Evolutionary conservation across 1,140 invertebrate species (phyloP), one percentile per base, ranked within the genome.

Genomic region (Eumaeus atala): DNA sequence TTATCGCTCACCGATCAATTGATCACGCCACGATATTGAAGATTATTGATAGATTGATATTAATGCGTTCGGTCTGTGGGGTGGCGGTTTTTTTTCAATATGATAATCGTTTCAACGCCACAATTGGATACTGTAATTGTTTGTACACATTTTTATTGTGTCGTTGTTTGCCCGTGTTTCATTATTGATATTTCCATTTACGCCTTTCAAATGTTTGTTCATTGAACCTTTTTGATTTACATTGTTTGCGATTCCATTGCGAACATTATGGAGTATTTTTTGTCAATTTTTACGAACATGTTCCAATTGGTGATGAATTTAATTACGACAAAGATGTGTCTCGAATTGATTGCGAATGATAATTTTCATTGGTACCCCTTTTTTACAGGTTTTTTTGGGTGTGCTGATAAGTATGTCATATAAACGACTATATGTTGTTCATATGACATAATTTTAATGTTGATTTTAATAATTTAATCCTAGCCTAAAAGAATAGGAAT

Each of bases 21-120:
- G 83, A 79, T 86, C 83, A 77, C 83, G 83, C 81, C 83, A 77
- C 58, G 58, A 64, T 71, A 77, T 77, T 80, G 74, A 72, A 58
- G 67, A 77, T 72, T 83, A 86, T 86, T 86, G 83, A 84, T 83
- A 77, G 72, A 85, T 83, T 82, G 80, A 77, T 80, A 82, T 78
- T 80, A 76, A 83, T 79, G 72, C 64, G 49, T 11, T 16, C 56
- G 48, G 48, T 49, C 56, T 58, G 61, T 80, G 70, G 77, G 83
- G 80, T 80, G 64, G 64, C 61, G 60, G 65, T 77, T 76, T 79
- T 65, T 28, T 84, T 77, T 75, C 66, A 75, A 75, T 77, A 78
- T 67, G 62, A 40, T 64, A 56, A 66, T 68, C 60, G 67, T 73
- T 67, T 70, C 65, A 66, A 52, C 51, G 71, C 81, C 77, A 81